Base-by-base conservation (phyloP, 2,888 invertebrate species). In the Cetonia aurata region DNA sequence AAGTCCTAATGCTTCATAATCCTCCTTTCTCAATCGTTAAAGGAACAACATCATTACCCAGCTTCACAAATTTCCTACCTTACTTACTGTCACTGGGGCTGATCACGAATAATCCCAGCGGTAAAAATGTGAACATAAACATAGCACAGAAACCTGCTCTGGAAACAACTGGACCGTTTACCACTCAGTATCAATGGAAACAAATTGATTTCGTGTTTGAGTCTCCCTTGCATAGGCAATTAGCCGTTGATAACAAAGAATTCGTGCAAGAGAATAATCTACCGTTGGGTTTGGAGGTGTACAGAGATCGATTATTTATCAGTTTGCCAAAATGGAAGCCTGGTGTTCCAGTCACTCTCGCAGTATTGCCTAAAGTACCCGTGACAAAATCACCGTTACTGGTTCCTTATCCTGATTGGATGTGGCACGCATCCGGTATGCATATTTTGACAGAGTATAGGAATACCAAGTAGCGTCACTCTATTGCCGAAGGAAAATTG, bases 331-430 rank as follows among this genome's bases (percentile, higher is more conserved):
- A 75, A 67, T 76, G 75, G 75, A 76, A 76, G 60, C 57, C 70
- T 44, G 75, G 75, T 0, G 74, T 76, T 9, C 75, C 75, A 3
- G 92, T 90, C 0, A 93, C 93, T 0, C 83, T 94, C 48, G 89
- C 91, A 0, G 91, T 90, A 0, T 81, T 94, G 0, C 88, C 92
- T 0, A 87, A 88, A 68, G 84, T 86, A 0, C 88, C 91, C 0
- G 87, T 86, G 3, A 84, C 82, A 71, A 80, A 72, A 41, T 88
- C 88, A 42, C 94, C 94, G 0, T 85, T 86, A 8, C 84, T 95
- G 13, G 86, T 83, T 37, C 94, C 94, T 0, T 95, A 94, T 82
- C 94, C 94, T 0, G 87, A 88, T 77, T 94, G 94, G 94, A 86
- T 84, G 9, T 91, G 88, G 86, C 91, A 92, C 80, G 85, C 83